phyloP scores from a whole-genome alignment of 35 echinoderm and acorn worm species.

The Heliocidaris tuberculata region DNA sequence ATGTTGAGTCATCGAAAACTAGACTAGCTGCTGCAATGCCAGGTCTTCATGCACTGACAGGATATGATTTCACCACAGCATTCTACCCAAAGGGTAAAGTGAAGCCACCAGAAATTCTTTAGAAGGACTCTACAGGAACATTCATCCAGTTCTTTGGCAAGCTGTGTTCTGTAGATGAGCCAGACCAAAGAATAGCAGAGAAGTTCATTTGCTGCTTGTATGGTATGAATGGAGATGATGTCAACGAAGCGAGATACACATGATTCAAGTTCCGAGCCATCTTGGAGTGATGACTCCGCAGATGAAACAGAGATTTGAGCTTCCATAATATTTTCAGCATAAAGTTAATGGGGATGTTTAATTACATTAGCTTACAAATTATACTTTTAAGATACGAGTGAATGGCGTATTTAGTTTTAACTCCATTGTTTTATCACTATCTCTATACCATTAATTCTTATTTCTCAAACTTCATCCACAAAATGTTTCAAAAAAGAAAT shows the following conservation, averaged over 20 bases:
- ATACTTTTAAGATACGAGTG: too few relatives aligned
- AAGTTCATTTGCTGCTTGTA: conserved; percentile 70
- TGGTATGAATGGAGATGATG: conserved; percentile 47
- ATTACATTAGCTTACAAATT: too few relatives aligned
- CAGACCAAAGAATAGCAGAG: neutral
- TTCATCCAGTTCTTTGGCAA: neutral
- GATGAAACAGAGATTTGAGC: conserved; percentile 46
- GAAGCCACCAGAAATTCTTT: conserved; percentile 52
- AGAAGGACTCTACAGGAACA: conserved; percentile 62
- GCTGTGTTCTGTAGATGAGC: conserved; percentile 40
- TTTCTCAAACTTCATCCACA: too few relatives aligned
- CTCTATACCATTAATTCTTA: too few relatives aligned
- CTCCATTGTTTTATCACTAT: too few relatives aligned
- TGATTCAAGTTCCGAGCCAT: conserved; percentile 40
- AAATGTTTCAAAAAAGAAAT: too few relatives aligned
- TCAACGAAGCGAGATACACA: conserved; percentile 62
- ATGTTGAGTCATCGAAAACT: conserved; percentile 38
- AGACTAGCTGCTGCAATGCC: conserved; percentile 52
- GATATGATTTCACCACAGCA: conserved; percentile 58
- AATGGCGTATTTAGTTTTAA: too few relatives aligned
- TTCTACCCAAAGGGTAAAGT: conserved; percentile 62
- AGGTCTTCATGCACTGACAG: conserved; percentile 47
- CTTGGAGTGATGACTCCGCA: conserved; percentile 60
- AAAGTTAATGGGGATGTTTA: too few relatives aligned
- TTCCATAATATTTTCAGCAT: neutral